Base-by-base conservation (phyloP, 2,888 invertebrate genomes). In the Callyntrura sp. region DNA sequence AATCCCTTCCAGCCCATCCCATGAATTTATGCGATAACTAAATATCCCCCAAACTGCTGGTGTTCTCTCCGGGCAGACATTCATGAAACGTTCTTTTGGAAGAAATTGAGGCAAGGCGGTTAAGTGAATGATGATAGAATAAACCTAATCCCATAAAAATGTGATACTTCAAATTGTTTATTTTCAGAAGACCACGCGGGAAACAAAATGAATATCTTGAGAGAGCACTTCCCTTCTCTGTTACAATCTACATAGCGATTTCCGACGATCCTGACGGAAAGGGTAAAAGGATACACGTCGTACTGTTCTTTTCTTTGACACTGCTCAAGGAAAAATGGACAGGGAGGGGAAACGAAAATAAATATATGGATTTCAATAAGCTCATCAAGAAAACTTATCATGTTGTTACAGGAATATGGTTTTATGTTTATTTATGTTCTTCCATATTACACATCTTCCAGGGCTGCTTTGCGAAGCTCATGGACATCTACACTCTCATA, bases 311-410 rank as follows among this genome's bases (percentile, higher is more conserved):
- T 73, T 23, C 23, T 55, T 76, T 76, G 76, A 76, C 25, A 76
- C 51, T 76, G 55, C 23, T 51, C 76, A 76, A n/a, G 76, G 51
- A 76, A 45, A 12, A 28, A 1, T 25, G 14, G 62, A 14, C 25
- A 35, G 25, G 25, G 62, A 62, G 76, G 76, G 73, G 76, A 48
- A 55, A 55, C 51, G 25, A n/a, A 51, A 51, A 55, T 76, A 76
- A 76, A 51, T 76, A 51, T 76, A 76, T 55, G 76, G 48, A 76
- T 76, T 76, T 76, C 76, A 76, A 76, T 76, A 25, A 55, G 51
- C 48, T 76, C 76, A 76, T 76, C 76, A 76, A 76, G 51, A 73
- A 76, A 73, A 51, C n/a, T 23, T 23, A 76, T 51, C 55, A 4
- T 76, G 48, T 55, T 35, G 35, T 35, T 35, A 4, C 6, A 35